Conservation (phyloP, 2,113 vertebrate species). For the Plotosus lineatus region DNA sequence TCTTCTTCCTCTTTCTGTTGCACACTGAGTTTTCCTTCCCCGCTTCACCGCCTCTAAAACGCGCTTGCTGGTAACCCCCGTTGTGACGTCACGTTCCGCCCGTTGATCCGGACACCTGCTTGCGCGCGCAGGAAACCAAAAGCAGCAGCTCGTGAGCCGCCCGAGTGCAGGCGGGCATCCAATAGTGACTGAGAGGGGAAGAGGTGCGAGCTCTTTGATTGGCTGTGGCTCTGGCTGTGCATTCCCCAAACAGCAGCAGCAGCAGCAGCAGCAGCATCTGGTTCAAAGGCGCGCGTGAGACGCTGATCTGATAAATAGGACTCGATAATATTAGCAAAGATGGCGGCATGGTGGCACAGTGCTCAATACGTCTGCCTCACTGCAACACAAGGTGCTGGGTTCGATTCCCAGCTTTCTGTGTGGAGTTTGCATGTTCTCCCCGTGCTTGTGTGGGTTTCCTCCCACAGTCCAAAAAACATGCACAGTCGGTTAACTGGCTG, state of each 20-base stretch:
- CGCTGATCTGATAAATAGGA: too few species aligned
- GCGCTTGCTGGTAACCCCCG: constrained; percentile 43
- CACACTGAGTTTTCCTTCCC: background rate
- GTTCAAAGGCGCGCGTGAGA: background rate
- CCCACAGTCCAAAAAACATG: too few species aligned
- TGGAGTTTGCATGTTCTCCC: too few species aligned
- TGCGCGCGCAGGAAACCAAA: constrained; percentile 30
- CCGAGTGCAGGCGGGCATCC: background rate
- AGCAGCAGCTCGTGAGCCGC: constrained; percentile 8
- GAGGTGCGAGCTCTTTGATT: background rate
- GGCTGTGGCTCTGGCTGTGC: background rate
- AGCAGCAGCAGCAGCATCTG: constrained; percentile 1
- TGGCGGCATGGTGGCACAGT: too few species aligned
- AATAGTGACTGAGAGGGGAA: background rate
- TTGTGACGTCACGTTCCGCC: constrained; percentile 56
- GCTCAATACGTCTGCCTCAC: too few species aligned
- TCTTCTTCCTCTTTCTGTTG: constrained; percentile 11
- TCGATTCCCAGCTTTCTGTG: too few species aligned
- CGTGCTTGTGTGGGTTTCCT: too few species aligned
- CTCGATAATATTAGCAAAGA: too few species aligned
- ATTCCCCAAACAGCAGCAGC: background rate
- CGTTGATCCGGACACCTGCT: constrained; percentile 53
- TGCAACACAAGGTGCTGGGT: too few species aligned
- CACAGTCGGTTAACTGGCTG: too few species aligned
- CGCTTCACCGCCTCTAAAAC: constrained; percentile 41